Percentiles rank a stretch among this genome's conserved stretches.
phyloP scores from a whole-genome alignment of 2,888 invertebrate species.

The Peribatodes rhomboidaria region DNA sequence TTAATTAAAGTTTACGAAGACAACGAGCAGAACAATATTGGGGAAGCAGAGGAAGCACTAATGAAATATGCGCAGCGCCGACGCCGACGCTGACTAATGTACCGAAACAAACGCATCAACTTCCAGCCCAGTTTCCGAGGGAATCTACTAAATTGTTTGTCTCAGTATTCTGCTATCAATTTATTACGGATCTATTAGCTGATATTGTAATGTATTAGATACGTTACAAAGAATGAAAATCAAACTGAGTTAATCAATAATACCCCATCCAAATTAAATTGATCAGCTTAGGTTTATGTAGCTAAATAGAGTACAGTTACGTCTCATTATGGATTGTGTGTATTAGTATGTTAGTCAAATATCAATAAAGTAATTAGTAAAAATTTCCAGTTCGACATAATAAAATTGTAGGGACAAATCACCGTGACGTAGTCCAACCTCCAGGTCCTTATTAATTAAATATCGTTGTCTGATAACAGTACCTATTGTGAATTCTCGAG shows the following conservation, averaged over 20 bases:
- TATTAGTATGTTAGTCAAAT: too few species aligned
- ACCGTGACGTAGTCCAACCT: constrained; percentile 3
- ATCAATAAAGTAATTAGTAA: constrained; percentile 2
- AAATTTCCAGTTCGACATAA: constrained; percentile 2
- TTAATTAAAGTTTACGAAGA: constrained; percentile 76
- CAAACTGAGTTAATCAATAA: not conserved
- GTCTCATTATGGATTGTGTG: too few species aligned
- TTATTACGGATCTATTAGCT: constrained; percentile 31
- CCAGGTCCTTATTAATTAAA: constrained; percentile 16
- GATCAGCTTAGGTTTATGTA: not conserved
- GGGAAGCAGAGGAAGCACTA: constrained; percentile 66
- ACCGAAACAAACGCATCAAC: constrained; percentile 76
- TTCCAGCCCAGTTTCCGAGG: constrained; percentile 57
- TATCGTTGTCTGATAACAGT: constrained; percentile 25
- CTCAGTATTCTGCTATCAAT: constrained; percentile 36
- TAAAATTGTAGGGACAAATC: too few species aligned
- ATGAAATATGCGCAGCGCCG: constrained; percentile 78
- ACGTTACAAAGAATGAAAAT: constrained; percentile 14
- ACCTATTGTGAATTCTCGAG: constrained; percentile 42
- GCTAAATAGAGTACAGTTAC: not conserved
- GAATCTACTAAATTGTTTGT: constrained; percentile 46
- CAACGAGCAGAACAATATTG: constrained; percentile 76
- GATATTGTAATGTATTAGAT: constrained; percentile 26
- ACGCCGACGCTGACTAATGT: constrained; percentile 69
- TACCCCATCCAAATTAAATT: not conserved